Evolutionary conservation across 2,113 vertebrate species (phyloP).

Genomic region (Catharus fuscescens): DNA sequence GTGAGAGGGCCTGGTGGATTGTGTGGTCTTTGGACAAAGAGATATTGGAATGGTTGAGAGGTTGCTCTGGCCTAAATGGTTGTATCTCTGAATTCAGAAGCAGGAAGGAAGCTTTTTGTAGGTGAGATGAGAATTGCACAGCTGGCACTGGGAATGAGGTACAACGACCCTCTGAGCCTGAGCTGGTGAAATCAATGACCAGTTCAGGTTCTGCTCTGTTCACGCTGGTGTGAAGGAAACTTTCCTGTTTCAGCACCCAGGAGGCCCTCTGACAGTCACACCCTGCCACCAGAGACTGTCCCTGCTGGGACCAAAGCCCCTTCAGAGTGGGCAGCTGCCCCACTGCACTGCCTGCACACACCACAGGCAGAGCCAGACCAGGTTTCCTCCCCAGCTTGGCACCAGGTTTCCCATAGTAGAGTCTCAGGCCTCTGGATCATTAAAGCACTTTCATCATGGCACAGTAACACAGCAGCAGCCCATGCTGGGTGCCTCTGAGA

Average conservation of each 20-base stretch:
- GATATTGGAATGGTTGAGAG: not conserved
- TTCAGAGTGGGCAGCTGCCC: no score
- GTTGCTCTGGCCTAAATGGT: not conserved
- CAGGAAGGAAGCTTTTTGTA: slow-evolving; percentile 75
- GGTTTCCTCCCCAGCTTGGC: not conserved
- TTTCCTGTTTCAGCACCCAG: not conserved
- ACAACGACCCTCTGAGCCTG: not conserved
- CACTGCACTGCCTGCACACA: no score
- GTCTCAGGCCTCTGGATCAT: not conserved
- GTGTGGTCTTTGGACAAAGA: not conserved
- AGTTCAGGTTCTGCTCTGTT: not conserved
- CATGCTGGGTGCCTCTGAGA: not conserved
- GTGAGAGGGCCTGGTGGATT: not conserved
- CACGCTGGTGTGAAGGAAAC: not conserved
- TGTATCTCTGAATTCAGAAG: slow-evolving; percentile 57
- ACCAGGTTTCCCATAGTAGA: not conserved
- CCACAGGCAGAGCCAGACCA: not conserved
- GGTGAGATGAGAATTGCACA: slow-evolving; percentile 46
- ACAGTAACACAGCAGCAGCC: not conserved
- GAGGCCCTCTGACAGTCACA: not conserved
- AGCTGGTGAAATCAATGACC: not conserved
- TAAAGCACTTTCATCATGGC: not conserved
- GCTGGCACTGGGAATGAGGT: not conserved
- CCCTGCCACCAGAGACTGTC: not conserved
- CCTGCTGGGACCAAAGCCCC: not conserved